Evolutionary conservation across 1,140 invertebrate genomes (phyloP), one percentile per base, ranked within the genome.

Genomic region (Bombus breviceps): DNA sequence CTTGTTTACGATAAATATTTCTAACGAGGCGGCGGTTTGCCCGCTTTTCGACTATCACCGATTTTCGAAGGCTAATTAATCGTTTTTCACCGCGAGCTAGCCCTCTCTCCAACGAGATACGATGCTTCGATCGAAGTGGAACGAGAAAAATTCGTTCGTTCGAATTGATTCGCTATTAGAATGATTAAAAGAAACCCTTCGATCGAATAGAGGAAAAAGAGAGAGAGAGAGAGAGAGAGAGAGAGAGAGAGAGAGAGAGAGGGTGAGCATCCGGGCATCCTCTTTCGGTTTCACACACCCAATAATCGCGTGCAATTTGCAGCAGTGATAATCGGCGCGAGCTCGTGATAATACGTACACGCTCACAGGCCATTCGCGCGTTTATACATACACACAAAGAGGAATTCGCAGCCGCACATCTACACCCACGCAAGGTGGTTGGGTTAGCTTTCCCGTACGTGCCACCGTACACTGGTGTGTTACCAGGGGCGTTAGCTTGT

Each of bases 221-320:
- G 13, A 47, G 41, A 47, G n/a, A 47, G 3, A 47, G 8, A 12
- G 34, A 57, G 3, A n/a, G 18, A 25, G 5, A n/a, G 15, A 18
- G 32, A 74, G 12, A 57, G 25, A 32, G 25, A 74, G n/a, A 74
- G 18, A 32, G n/a, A 43, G 39, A 72, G 22, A 76, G 39, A 75
- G 68, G 78, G 66, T 68, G 73, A 53, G 72, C 80, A 71, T 41
- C 75, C 62, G 79, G 81, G 73, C 62, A 81, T 89, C 75, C 86
- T 90, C 89, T 71, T 84, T 81, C 47, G 85, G 78, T 87, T 85
- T 71, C 71, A 73, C 37, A 80, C 37, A 77, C 39, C 75, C 75
- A 82, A 87, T 80, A 77, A 74, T 81, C 43, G 76, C 86, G 88
- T 90, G 89, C 89, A 90, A 90, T 90, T 90, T 88, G 88, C 86